A percentile compares a stretch with the other conserved stretches of the same genome.
Conservation (phyloP, 2,113 vertebrate species). For the Rhinoptilus africanus region DNA sequence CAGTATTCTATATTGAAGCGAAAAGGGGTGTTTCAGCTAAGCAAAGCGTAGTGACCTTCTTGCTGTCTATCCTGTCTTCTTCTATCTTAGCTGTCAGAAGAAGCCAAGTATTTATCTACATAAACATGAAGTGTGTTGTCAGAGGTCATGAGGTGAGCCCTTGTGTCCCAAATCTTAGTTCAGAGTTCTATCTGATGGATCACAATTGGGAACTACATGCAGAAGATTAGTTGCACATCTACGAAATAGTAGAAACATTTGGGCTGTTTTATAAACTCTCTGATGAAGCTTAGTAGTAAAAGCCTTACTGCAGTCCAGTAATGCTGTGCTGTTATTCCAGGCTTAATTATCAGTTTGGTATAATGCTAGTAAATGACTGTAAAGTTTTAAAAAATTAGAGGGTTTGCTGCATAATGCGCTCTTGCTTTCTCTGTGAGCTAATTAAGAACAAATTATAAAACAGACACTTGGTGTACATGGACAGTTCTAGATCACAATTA, state of each 20-base stretch:
- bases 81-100: not conserved
- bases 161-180: not conserved
- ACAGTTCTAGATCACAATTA: not conserved
- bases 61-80: not conserved
- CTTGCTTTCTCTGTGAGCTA: not conserved
- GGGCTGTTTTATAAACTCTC: not conserved
- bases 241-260: not conserved
- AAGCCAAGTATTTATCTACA: not conserved
- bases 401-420: not conserved
- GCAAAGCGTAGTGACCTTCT: not conserved
- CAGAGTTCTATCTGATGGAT: not conserved
- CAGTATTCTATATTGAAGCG: not conserved
- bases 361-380: not conserved
- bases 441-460: not conserved
- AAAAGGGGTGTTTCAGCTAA: not conserved
- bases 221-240: not conserved
- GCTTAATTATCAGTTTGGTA: not conserved
- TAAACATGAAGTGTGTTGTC: not conserved
- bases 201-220: not conserved
- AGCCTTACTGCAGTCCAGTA: not conserved
- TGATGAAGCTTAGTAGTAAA: not conserved
- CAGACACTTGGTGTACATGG: not conserved
- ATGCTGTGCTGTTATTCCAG: not conserved
- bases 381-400: not conserved
- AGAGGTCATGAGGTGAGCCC: not conserved